A percentile compares a stretch with the other conserved stretches of the same genome.
Conservation (phyloP, 2,888 invertebrate species). For the Poecilus cupreus region DNA sequence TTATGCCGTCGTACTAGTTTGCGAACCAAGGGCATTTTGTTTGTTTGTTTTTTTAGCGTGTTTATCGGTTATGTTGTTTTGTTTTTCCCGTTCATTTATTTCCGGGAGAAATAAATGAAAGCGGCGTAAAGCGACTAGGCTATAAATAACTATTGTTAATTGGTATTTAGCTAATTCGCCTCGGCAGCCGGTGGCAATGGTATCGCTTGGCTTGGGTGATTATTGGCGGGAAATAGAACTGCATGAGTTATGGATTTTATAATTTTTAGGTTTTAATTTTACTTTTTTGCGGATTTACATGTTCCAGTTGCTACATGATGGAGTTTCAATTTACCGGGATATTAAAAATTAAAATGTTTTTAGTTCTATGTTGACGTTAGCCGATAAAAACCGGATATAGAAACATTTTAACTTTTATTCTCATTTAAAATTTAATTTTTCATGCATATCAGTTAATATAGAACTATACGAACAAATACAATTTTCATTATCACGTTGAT, state of each 20-base stretch:
- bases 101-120: constrained; percentile 47
- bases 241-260: constrained; percentile 37
- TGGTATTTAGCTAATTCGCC: constrained; percentile 54
- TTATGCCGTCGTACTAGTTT: background rate
- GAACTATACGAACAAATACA: no score
- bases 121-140: background rate
- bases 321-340: constrained; percentile 1
- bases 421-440: no score
- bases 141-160: constrained; percentile 56
- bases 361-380: background rate
- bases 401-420: background rate
- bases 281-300: background rate
- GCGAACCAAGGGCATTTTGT: constrained; percentile 7
- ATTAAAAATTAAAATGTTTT: constrained; percentile 29
- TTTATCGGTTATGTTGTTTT: constrained; percentile 30
- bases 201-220: background rate
- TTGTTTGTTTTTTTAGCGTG: constrained; percentile 18
- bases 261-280: constrained; percentile 14
- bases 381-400: background rate
- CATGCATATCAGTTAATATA: no score
- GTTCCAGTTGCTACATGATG: background rate
- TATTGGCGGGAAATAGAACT: constrained; percentile 9
- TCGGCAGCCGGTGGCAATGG: background rate
- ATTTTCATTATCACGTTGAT: no score
- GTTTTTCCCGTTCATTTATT: constrained; percentile 16